These are phyloP conservation scores for Cantharis nigra DNA, from an alignment of 2,888 invertebrate species.

Conservation along the genomic window DNA sequence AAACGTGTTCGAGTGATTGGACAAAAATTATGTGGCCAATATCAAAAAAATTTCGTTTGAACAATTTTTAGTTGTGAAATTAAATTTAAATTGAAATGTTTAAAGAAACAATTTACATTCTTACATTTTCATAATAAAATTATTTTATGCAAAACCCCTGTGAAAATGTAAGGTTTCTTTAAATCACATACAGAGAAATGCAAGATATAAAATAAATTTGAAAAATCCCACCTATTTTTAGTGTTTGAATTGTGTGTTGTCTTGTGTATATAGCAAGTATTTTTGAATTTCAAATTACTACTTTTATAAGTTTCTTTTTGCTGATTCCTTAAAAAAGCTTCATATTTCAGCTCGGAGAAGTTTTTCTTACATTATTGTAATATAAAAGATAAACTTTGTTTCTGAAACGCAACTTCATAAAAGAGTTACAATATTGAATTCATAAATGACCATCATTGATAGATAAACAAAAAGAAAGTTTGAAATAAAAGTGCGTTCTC, in stretches of 20 bases:
- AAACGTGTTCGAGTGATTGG: not conserved
- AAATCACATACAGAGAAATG: slow-evolving; percentile 1
- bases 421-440: not conserved
- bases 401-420: not conserved
- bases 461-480: not conserved
- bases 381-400: slow-evolving; percentile 3
- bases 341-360: not conserved
- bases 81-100: not conserved
- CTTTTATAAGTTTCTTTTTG: slow-evolving; percentile 4
- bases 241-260: not conserved
- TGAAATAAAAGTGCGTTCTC: not conserved
- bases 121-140: not conserved
- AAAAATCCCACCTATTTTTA: not conserved
- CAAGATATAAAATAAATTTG: not conserved
- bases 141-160: not conserved
- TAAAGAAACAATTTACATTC: not conserved
- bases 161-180: not conserved
- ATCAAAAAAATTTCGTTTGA: too few species aligned
- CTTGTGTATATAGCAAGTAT: not conserved
- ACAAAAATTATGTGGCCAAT: not conserved
- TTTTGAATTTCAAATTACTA: slow-evolving; percentile 4
- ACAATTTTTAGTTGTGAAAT: too few species aligned
- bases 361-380: slow-evolving; percentile 2
- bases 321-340: slow-evolving; percentile 2
- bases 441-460: not conserved